Percentiles rank a stretch among this genome's conserved stretches.
Evolutionary conservation across 2,888 invertebrate genomes (phyloP).

Genomic region (Andrena minutula): DNA sequence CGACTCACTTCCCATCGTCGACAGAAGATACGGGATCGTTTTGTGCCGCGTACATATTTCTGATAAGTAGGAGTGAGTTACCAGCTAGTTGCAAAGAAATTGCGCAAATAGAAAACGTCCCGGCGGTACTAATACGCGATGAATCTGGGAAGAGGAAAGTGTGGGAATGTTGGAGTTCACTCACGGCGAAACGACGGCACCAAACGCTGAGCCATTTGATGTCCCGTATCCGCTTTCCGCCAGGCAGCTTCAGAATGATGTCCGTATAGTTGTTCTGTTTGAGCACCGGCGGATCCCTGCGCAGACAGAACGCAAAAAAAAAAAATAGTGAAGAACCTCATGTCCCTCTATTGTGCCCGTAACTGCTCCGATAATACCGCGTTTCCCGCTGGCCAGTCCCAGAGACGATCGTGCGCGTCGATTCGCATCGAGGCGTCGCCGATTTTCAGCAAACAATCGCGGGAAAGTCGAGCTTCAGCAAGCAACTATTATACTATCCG

Average conservation of each 20-base stretch:
- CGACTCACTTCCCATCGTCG: too few species aligned
- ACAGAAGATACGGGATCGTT: too few species aligned
- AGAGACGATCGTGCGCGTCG: background rate
- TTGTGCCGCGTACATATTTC: too few species aligned
- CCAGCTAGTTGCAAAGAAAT: too few species aligned
- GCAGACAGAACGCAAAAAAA: constrained; percentile 74
- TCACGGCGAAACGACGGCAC: constrained; percentile 96
- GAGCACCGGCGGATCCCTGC: constrained; percentile 93
- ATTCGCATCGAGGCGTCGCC: background rate
- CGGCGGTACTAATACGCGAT: background rate
- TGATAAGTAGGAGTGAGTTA: too few species aligned
- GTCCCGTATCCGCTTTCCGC: constrained; percentile 93
- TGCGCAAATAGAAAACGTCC: too few species aligned
- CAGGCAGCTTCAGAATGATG: constrained; percentile 93
- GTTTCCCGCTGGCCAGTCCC: constrained; percentile 1
- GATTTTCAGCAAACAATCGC: constrained; percentile 23
- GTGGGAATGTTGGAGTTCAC: constrained; percentile 76
- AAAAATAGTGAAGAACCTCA: background rate
- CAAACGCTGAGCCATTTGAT: constrained; percentile 97
- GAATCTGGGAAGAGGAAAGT: background rate
- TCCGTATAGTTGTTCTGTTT: constrained; percentile 91
- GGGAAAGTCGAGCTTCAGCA: too few species aligned
- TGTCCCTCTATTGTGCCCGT: background rate
- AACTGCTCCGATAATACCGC: constrained; percentile 23
- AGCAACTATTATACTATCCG: too few species aligned